Base-by-base conservation (phyloP, 2,113 vertebrate genomes). In the Peromyscus californicus region DNA sequence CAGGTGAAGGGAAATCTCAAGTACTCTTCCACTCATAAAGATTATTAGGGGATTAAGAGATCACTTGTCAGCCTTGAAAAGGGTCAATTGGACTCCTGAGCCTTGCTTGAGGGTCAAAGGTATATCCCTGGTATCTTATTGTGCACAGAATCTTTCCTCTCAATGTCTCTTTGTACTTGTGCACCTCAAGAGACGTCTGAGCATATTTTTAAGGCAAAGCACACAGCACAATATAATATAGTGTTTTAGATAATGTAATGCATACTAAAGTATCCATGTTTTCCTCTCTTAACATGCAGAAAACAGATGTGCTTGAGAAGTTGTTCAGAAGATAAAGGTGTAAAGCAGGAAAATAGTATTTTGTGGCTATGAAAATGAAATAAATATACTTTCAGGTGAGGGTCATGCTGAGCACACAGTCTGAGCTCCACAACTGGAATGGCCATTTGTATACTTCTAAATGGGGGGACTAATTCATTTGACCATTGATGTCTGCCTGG, bases 221-320 rank as follows among this genome's bases (percentile, higher is more conserved):
- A 31, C 19, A 36, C 17, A 91, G 11, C 13, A 54, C 54, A 54
- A 54, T 97, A 90, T 89, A 96, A 92, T 92, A 92, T 74, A 89
- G 84, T 33, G 1, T 83, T 80, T 96, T 94, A 87, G 67, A 91
- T 95, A 92, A 91, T 90, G 39, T 22, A 84, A 65, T 67, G 39
- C 21, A 97, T 86, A 74, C 88, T 96, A 98, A 96, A 97, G 59
- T 85, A 63, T 97, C 86, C 42, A 57, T 89, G 93, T 86, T 97
- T 97, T 94, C 36, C 13, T 57, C 11, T 2, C 70, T 84, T 74
- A 82, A 91, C 91, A 97, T 96, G 98, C 98, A 97, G 45, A 95
- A 98, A 98, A 98, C 94, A 98, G 94, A 98, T 84, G 7, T 98
- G 59, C 29, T 97, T 98, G 97, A 98, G 89, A 98, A 96, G 24